phyloP scores from a whole-genome alignment of 2,888 invertebrate species.

The Cordilura impudica region DNA sequence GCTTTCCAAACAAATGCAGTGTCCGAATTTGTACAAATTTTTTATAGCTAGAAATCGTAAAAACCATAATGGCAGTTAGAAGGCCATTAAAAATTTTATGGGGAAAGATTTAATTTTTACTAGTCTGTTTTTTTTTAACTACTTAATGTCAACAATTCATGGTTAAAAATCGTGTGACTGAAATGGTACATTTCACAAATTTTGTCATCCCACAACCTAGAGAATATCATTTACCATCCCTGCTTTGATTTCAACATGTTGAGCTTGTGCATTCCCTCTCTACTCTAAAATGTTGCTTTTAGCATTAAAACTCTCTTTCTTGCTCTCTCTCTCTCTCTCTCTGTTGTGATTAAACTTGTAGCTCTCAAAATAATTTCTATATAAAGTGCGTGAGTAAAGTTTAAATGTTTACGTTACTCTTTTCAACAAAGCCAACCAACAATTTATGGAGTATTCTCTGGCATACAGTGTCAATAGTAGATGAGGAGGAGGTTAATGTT shows the following conservation, averaged over 20 bases:
- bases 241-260: conserved; percentile 45
- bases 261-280: conserved; percentile 22
- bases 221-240: not conserved
- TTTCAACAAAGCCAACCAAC: not conserved
- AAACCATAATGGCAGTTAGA: too few relatives aligned
- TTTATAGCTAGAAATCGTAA: too few relatives aligned
- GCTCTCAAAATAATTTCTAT: conserved; percentile 17
- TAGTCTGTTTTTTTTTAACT: too few relatives aligned
- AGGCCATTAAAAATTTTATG: too few relatives aligned
- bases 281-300: not conserved
- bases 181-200: not conserved
- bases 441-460: conserved; percentile 2
- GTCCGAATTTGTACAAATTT: too few relatives aligned
- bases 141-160: too few relatives aligned
- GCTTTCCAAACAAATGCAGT: too few relatives aligned
- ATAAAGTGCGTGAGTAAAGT: conserved; percentile 47
- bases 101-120: too few relatives aligned
- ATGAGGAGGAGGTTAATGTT: conserved; percentile 31
- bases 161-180: too few relatives aligned
- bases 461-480: conserved; percentile 1
- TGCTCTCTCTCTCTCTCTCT: not conserved
- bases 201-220: not conserved
- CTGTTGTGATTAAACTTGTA: not conserved
- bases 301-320: not conserved
- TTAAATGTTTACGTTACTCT: conserved; percentile 19